Conservation (phyloP, 1,140 invertebrate genomes). For the Conus ventricosus region DNA sequence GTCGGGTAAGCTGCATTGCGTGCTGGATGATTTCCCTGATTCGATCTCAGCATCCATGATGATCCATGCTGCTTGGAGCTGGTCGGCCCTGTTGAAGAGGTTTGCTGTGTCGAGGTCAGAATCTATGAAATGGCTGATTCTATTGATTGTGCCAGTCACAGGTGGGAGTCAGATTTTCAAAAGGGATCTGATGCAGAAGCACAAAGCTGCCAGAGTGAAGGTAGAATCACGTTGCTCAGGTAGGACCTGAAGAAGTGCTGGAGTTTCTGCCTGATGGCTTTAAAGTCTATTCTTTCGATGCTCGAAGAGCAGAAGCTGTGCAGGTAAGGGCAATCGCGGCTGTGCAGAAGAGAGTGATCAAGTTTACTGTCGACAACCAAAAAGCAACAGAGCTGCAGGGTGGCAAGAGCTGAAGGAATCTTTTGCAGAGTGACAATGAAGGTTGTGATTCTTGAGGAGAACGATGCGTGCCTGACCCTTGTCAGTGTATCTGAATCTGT, state of each 20-base stretch:
- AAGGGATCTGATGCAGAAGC: not conserved
- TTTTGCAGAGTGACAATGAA: not conserved
- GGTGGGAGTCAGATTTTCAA: not conserved
- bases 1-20: not conserved
- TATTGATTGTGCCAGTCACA: not conserved
- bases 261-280: not conserved
- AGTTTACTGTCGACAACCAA: not conserved
- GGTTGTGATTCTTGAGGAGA: constrained; percentile 17
- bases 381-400: not conserved
- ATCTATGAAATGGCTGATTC: not conserved
- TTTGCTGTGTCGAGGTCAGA: not conserved
- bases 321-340: not conserved
- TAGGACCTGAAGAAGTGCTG: not conserved
- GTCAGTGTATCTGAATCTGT: not conserved
- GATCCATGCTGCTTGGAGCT: not conserved
- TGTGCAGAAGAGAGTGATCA: constrained; percentile 19
- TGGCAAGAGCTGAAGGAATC: constrained; percentile 19
- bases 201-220: not conserved
- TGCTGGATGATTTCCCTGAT: not conserved
- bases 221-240: not conserved
- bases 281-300: constrained; percentile 18
- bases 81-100: not conserved
- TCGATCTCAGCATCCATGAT: not conserved
- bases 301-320: constrained; percentile 1
- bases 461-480: not conserved